These are phyloP conservation scores for Rhea americana DNA, from an alignment of 2,113 vertebrate genomes.

Conservation along the genomic window DNA sequence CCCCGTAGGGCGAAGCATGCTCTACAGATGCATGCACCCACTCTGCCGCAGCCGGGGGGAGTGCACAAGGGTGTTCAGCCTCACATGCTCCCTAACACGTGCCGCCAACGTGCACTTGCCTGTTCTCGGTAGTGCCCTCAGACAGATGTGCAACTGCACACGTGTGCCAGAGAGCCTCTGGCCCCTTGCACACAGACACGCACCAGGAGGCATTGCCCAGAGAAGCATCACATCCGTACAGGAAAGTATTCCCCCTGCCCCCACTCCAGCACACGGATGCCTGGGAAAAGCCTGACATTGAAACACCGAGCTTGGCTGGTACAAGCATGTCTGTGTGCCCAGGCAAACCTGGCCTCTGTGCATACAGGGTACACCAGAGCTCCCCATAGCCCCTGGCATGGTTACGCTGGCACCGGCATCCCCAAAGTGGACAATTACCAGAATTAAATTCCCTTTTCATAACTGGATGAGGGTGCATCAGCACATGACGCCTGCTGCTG, in stretches of 20 bases:
- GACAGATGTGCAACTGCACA: rapidly evolving
- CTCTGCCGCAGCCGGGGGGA: rapidly evolving
- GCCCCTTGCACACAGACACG: rapidly evolving
- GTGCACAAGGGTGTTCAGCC: rapidly evolving
- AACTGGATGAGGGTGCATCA: rapidly evolving
- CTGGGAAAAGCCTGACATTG: neutral
- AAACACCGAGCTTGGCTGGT: rapidly evolving
- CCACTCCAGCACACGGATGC: rapidly evolving
- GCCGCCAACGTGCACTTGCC: rapidly evolving
- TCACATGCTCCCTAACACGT: rapidly evolving
- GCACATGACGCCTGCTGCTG: rapidly evolving
- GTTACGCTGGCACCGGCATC: neutral
- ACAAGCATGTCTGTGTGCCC: no score
- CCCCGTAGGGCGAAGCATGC: rapidly evolving
- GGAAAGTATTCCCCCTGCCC: neutral
- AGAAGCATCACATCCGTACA: neutral
- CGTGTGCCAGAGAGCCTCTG: rapidly evolving
- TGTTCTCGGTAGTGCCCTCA: neutral
- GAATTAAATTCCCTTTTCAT: neutral
- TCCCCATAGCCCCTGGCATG: neutral
- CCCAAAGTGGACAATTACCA: neutral
- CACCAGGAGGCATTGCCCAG: rapidly evolving
- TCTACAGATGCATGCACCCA: rapidly evolving
- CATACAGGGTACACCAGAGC: rapidly evolving
- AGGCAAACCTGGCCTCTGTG: neutral